These are phyloP conservation scores for Forbesichthys agassizii DNA, from an alignment of 2,113 vertebrate genomes.

Conservation along the genomic window DNA sequence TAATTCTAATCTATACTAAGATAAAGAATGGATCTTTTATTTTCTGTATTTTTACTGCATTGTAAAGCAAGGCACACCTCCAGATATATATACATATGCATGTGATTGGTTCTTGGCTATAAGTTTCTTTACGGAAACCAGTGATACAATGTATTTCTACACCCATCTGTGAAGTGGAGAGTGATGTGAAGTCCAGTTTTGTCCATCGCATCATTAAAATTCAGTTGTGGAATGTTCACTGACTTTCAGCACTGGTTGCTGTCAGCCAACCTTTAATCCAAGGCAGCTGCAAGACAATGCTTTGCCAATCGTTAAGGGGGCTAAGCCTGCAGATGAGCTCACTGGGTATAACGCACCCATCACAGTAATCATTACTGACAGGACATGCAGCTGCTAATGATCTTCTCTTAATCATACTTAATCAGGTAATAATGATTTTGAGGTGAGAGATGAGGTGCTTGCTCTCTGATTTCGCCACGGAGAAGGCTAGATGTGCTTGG, in stretches of 20 bases:
- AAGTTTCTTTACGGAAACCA: too few relatives aligned
- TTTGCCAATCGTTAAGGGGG: constrained; percentile 59
- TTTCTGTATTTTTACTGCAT: too few relatives aligned
- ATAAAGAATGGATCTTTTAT: too few relatives aligned
- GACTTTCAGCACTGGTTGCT: constrained; percentile 41
- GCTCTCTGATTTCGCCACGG: constrained; percentile 51
- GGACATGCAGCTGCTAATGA: constrained; percentile 82
- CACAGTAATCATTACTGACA: constrained; percentile 79
- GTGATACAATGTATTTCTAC: constrained; percentile 5
- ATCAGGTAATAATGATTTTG: constrained; percentile 81
- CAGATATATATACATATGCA: too few relatives aligned
- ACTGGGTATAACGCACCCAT: constrained; percentile 68
- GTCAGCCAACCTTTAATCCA: constrained; percentile 43
- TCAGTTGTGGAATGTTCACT: constrained; percentile 1
- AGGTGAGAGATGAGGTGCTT: constrained; percentile 68
- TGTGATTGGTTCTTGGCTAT: too few relatives aligned
- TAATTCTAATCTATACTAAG: too few relatives aligned
- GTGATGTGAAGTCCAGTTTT: constrained; percentile 31
- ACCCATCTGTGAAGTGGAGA: constrained; percentile 19
- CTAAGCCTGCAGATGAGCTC: constrained; percentile 57
- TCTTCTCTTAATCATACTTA: constrained; percentile 82
- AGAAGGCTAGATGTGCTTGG: constrained; percentile 53
- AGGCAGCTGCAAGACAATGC: constrained; percentile 68
- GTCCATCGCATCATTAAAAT: constrained; percentile 58
- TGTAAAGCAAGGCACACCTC: too few relatives aligned